A percentile compares a stretch with the other conserved stretches of the same genome.
phyloP scores from a whole-genome alignment of 2,113 vertebrate genomes.

The Scophthalmus maximus region DNA sequence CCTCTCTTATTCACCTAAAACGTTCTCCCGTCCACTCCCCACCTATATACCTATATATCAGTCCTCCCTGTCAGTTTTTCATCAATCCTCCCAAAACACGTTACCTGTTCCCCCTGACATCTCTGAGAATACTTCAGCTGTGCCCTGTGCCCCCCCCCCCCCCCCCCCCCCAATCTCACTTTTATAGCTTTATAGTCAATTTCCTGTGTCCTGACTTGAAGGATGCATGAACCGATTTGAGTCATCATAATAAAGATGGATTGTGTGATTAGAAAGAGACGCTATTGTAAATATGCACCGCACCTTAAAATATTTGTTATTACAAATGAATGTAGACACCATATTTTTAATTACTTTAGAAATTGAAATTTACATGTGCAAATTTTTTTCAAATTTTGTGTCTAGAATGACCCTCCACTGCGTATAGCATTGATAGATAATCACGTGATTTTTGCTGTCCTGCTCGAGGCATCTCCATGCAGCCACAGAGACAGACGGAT shows the following conservation, averaged over 20 bases:
- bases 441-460: neutral
- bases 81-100: slow-evolving; percentile 10
- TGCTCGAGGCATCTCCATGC: neutral
- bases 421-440: no score
- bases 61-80: neutral
- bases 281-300: neutral
- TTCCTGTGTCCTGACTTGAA: slow-evolving; percentile 60
- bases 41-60: neutral
- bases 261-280: slow-evolving; percentile 19
- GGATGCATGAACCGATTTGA: slow-evolving; percentile 45
- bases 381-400: no score
- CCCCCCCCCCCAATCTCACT: neutral
- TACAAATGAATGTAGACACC: no score
- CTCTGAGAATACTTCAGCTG: slow-evolving; percentile 22
- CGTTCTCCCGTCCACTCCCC: slow-evolving; percentile 11
- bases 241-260: slow-evolving; percentile 34
- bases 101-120: slow-evolving; percentile 10
- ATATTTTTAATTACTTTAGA: neutral
- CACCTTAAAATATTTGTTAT: no score
- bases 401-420: no score
- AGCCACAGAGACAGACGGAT: slow-evolving; percentile 30
- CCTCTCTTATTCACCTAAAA: slow-evolving; percentile 16
- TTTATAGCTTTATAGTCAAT: slow-evolving; percentile 60
- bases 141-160: slow-evolving; percentile 15
- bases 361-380: neutral